phyloP scores from a whole-genome alignment of 1,140 invertebrate species.

The Caenorhabditis inopinata region DNA sequence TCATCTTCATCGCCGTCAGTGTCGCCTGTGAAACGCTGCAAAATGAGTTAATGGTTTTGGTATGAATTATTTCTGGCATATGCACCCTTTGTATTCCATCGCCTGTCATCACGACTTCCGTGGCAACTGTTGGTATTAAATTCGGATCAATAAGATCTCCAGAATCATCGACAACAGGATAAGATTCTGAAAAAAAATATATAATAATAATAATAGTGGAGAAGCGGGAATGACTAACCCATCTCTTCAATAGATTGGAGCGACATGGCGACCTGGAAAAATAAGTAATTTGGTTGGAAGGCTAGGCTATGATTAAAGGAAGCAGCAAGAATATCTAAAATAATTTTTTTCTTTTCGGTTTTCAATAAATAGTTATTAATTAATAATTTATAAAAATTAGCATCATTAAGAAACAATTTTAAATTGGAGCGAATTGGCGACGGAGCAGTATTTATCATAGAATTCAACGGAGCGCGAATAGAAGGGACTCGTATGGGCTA shows the following conservation, averaged over 20 bases:
- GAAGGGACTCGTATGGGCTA: background rate
- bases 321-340: too few species aligned
- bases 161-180: background rate
- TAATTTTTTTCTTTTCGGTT: too few species aligned
- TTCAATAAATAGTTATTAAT: too few species aligned
- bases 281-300: background rate
- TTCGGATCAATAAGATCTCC: background rate
- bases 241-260: background rate
- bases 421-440: background rate
- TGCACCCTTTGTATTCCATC: background rate
- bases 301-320: too few species aligned
- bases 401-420: background rate
- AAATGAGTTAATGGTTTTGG: background rate
- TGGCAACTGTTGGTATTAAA: background rate
- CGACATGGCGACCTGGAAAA: background rate
- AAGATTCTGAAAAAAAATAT: background rate
- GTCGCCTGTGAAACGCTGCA: background rate
- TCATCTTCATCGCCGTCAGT: background rate
- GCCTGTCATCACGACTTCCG: background rate
- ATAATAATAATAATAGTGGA: background rate
- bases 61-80: background rate
- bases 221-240: background rate
- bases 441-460: too few species aligned
- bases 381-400: too few species aligned
- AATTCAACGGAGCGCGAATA: constrained; percentile 13